These are phyloP conservation scores for Meiosimyza platycephala DNA, from an alignment of 2,888 invertebrate species.

Conservation along the genomic window DNA sequence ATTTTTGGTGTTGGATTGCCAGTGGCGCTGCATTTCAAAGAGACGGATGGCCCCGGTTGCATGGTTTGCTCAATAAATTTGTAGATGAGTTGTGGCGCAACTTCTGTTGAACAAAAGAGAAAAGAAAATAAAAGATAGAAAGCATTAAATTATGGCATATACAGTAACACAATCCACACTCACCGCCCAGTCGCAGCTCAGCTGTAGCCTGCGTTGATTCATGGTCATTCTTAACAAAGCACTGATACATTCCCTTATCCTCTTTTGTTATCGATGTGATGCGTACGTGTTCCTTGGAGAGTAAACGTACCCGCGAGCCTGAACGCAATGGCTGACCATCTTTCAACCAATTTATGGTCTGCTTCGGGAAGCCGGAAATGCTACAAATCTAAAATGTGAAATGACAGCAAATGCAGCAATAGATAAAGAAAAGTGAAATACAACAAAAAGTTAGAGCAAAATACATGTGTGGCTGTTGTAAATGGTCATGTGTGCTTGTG, in stretches of 20 bases:
- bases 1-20: constrained; percentile 84
- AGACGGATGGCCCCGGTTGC: constrained; percentile 82
- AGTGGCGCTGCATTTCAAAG: constrained; percentile 80
- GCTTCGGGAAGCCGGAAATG: constrained; percentile 84
- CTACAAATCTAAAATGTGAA: constrained; percentile 74
- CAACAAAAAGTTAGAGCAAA: not conserved
- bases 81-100: constrained; percentile 79
- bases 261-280: constrained; percentile 78
- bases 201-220: constrained; percentile 85
- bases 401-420: constrained; percentile 26
- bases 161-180: constrained; percentile 50
- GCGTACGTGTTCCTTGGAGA: constrained; percentile 70
- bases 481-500: not conserved
- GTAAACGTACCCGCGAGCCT: constrained; percentile 70
- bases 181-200: constrained; percentile 83
- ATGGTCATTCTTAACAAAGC: constrained; percentile 83
- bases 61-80: constrained; percentile 83
- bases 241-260: constrained; percentile 92
- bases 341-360: constrained; percentile 80
- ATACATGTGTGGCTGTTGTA: no score
- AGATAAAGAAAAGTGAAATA: not conserved
- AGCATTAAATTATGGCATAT: constrained; percentile 10
- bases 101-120: constrained; percentile 70
- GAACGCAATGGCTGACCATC: constrained; percentile 75
- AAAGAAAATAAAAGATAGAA: constrained; percentile 32